Evolutionary conservation across 2,797 vertebrate genomes (phyloP), one percentile per base, ranked within the genome.

Genomic region (Macropus fuliginosus): DNA sequence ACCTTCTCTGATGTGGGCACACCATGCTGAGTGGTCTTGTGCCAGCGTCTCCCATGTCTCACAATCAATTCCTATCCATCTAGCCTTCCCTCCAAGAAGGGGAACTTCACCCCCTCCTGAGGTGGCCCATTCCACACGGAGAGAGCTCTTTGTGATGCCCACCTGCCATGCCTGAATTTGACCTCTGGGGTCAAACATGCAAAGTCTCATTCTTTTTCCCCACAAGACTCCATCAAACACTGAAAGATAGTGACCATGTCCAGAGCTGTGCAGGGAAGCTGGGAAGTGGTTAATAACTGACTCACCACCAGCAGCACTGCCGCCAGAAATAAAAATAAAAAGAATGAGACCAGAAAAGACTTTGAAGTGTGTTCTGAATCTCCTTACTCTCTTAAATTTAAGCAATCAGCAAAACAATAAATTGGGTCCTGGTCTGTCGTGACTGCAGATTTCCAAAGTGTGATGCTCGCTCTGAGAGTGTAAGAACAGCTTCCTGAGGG

Each of bases 111-210:
- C 74, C 24, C 40, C 74, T 24, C 9, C 74, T 46, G 40, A 24
- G 21, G 18, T 0, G 0, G 66, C 5, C 5, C 16, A 3, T 74
- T 24, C 16, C 16, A 21, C 1, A 0, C 66, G 21, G n/a, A 9
- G n/a, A 74, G n/a, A 40, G n/a, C n/a, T 24, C 18, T 40, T 8
- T 10, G 21, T 24, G 46, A 46, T 4, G n/a, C 2, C 2, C 18
- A 21, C 40, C 18, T 0, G 24, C 46, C 0, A 27, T 2, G 9
- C n/a, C 18, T 27, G 74, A 46, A 27, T 46, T 81, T 24, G 6
- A 81, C 66, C 40, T 40, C 66, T 24, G 6, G n/a, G 8, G 66
- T 40, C n/a, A 81, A 81, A 46, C n/a, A 21, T 24, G 4, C 74
- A 6, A 46, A 40, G 29, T 40, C 74, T 81, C 2, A 46, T 10